Conservation (phyloP, 2,113 vertebrate species). For the Takifugu flavidus region DNA sequence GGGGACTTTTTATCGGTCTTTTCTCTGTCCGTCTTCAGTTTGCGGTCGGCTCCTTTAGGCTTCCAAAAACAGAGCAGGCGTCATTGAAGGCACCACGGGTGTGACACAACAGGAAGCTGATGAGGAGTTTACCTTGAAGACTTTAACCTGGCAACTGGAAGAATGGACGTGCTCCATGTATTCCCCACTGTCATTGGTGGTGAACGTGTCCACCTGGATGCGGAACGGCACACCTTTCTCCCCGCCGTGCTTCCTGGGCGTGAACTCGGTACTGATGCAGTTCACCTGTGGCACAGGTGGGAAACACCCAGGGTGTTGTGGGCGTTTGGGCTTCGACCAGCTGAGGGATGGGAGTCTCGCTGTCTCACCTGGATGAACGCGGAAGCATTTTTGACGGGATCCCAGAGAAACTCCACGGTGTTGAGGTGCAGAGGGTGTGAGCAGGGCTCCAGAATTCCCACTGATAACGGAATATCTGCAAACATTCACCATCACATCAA, state of each 20-base stretch:
- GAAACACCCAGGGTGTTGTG: not conserved
- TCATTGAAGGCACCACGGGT: not conserved
- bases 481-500: slow-evolving; percentile 28
- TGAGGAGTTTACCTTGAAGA: slow-evolving; percentile 86
- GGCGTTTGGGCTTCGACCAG: not conserved
- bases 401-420: slow-evolving; percentile 93
- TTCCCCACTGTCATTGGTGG: slow-evolving; percentile 83
- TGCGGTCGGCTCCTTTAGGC: slow-evolving; percentile 96
- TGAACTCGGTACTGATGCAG: slow-evolving; percentile 97
- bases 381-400: slow-evolving; percentile 85
- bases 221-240: slow-evolving; percentile 94
- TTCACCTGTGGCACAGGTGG: slow-evolving; percentile 78
- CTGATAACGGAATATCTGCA: slow-evolving; percentile 90
- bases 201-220: slow-evolving; percentile 91
- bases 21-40: slow-evolving; percentile 93
- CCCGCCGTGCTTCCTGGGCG: slow-evolving; percentile 90
- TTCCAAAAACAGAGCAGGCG: not conserved
- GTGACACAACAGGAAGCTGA: not conserved
- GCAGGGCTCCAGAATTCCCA: slow-evolving; percentile 87
- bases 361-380: slow-evolving; percentile 88
- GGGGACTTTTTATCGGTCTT: slow-evolving; percentile 88
- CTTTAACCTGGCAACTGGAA: slow-evolving; percentile 95
- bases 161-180: slow-evolving; percentile 88
- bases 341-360: not conserved
- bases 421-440: slow-evolving; percentile 88